Conservation (phyloP, 2,888 invertebrate species). For the Polyommatus iphigenia region DNA sequence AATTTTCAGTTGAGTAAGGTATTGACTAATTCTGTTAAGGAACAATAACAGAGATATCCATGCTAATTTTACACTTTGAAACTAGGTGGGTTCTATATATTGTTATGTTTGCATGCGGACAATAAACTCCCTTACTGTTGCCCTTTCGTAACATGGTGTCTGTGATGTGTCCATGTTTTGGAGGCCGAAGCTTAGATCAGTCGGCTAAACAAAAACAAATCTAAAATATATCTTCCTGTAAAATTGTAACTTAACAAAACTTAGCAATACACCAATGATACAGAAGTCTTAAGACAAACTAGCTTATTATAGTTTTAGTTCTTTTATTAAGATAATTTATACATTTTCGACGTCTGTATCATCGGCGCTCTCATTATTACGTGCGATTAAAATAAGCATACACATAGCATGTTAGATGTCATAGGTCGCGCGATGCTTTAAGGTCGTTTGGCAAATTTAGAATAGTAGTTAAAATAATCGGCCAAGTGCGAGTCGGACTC, state of each 20-base stretch:
- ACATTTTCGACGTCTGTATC: neutral
- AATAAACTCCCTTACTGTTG: conserved; percentile 67
- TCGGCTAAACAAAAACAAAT: conserved; percentile 54
- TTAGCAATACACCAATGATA: conserved; percentile 17
- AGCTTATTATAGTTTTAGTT: neutral
- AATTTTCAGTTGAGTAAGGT: conserved; percentile 6
- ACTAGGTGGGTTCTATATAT: neutral
- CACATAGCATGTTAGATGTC: conserved; percentile 8
- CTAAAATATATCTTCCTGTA: conserved; percentile 31
- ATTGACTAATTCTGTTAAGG: conserved; percentile 22
- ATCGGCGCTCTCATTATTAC: neutral
- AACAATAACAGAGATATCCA: conserved; percentile 7
- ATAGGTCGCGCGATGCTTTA: neutral
- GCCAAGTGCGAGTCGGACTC: too few species aligned
- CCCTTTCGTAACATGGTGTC: conserved; percentile 67
- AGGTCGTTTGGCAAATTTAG: neutral
- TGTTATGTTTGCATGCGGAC: conserved; percentile 54
- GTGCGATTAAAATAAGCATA: neutral
- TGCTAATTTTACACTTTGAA: conserved; percentile 1
- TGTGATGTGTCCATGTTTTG: conserved; percentile 70
- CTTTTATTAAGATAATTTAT: neutral
- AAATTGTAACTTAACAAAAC: conserved; percentile 24
- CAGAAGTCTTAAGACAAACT: neutral
- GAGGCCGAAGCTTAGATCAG: conserved; percentile 71
- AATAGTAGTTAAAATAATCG: too few species aligned